Conservation (phyloP, 2,888 invertebrate species). For the Selenia dentaria region DNA sequence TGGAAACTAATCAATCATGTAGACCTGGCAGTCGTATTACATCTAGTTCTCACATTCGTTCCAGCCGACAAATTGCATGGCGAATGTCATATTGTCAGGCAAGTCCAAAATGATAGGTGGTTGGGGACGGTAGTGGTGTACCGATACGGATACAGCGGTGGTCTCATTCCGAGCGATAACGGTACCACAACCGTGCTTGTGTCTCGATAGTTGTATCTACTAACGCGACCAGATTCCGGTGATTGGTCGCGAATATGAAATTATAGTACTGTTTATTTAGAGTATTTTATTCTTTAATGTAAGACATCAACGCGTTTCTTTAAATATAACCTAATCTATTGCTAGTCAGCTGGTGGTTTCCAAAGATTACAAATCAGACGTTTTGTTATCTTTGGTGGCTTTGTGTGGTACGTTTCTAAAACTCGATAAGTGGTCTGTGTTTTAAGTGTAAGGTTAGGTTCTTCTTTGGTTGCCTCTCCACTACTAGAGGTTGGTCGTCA, state of each 20-base stretch:
- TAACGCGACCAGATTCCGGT: neutral
- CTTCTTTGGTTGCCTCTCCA: too few relatives aligned
- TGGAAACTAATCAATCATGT: conserved; percentile 17
- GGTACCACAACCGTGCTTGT: conserved; percentile 61
- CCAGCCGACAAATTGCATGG: conserved; percentile 36
- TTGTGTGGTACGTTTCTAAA: too few relatives aligned
- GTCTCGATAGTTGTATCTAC: conserved; percentile 33
- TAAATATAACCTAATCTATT: too few relatives aligned
- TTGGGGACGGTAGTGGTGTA: conserved; percentile 47
- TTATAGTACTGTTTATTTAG: too few relatives aligned
- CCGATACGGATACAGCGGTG: conserved; percentile 63
- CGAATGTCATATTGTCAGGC: conserved; percentile 40
- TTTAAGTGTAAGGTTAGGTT: too few relatives aligned
- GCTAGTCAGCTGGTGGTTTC: too few relatives aligned
- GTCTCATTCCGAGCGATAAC: conserved; percentile 74
- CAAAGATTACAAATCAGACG: too few relatives aligned
- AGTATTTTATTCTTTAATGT: too few relatives aligned
- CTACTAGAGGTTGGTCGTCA: too few relatives aligned
- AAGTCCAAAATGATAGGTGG: conserved; percentile 45
- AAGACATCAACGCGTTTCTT: too few relatives aligned
- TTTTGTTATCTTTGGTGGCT: too few relatives aligned
- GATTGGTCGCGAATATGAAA: neutral
- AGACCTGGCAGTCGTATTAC: conserved; percentile 2
- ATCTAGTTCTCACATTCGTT: conserved; percentile 6
- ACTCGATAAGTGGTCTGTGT: too few relatives aligned